Conservation (phyloP, 2,888 invertebrate species). For the Dynastes hyllus region DNA sequence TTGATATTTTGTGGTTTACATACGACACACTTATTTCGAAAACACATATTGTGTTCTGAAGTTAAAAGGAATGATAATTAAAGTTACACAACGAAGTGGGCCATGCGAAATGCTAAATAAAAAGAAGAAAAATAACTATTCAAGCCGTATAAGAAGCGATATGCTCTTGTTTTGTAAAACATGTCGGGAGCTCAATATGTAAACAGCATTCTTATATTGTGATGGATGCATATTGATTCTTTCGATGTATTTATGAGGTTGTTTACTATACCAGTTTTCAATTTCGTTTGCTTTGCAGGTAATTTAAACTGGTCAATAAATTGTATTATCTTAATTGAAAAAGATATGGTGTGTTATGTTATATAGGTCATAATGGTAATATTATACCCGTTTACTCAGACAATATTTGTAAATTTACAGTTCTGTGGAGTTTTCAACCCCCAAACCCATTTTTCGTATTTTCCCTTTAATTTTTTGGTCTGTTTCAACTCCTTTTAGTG, state of each 20-base stretch:
- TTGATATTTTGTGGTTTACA: constrained; percentile 34
- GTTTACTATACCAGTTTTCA: too few relatives aligned
- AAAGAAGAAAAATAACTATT: constrained; percentile 30
- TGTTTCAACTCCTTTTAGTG: too few relatives aligned
- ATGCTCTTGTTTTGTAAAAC: constrained; percentile 35
- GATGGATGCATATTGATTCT: constrained; percentile 17
- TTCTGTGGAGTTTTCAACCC: too few relatives aligned
- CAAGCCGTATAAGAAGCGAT: constrained; percentile 25
- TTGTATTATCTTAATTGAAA: too few relatives aligned
- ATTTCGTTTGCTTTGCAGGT: too few relatives aligned
- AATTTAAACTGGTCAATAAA: too few relatives aligned
- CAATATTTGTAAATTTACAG: too few relatives aligned
- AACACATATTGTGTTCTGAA: constrained; percentile 21
- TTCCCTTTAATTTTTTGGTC: too few relatives aligned
- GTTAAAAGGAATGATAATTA: constrained; percentile 41
- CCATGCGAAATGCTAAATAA: constrained; percentile 36
- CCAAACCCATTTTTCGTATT: too few relatives aligned
- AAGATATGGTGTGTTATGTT: too few relatives aligned
- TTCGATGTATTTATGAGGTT: background rate
- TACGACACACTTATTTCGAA: constrained; percentile 33
- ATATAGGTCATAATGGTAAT: too few relatives aligned
- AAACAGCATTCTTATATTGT: constrained; percentile 24
- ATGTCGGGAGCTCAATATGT: constrained; percentile 13
- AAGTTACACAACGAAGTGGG: constrained; percentile 42
- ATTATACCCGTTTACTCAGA: too few relatives aligned